Evolutionary conservation across 2,888 invertebrate genomes (phyloP).

Genomic region (Campaea margaritaria): DNA sequence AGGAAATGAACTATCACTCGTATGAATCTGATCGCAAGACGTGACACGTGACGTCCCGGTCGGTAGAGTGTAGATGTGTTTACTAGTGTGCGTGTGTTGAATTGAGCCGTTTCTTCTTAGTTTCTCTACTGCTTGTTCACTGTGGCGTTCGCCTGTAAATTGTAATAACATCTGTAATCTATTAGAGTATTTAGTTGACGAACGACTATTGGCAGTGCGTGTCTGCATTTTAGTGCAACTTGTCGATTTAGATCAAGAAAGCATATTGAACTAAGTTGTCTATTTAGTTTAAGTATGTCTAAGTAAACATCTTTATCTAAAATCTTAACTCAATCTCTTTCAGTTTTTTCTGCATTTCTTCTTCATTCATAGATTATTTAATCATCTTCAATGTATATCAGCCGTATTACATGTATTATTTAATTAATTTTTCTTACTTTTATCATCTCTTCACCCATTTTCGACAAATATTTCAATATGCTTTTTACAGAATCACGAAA

Average conservation of each 20-base stretch:
- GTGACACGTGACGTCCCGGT: no score
- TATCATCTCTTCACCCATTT: slow-evolving; percentile 24
- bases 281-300: slow-evolving; percentile 25
- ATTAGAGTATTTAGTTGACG: slow-evolving; percentile 65
- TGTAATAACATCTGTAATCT: slow-evolving; percentile 52
- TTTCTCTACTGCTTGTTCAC: slow-evolving; percentile 26
- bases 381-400: slow-evolving; percentile 2
- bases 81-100: slow-evolving; percentile 3
- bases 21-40: no score
- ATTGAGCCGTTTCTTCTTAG: slow-evolving; percentile 15
- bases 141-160: slow-evolving; percentile 67
- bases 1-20: no score
- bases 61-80: neutral
- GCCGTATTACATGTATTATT: slow-evolving; percentile 9
- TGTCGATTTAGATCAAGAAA: slow-evolving; percentile 62
- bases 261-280: slow-evolving; percentile 81
- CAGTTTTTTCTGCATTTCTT: slow-evolving; percentile 23
- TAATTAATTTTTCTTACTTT: slow-evolving; percentile 27
- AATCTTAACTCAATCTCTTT: slow-evolving; percentile 27
- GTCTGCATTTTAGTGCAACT: slow-evolving; percentile 86
- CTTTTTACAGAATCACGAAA: slow-evolving; percentile 76
- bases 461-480: slow-evolving; percentile 80
- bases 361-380: slow-evolving; percentile 22
- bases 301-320: slow-evolving; percentile 29
- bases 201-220: slow-evolving; percentile 82